phyloP scores from a whole-genome alignment of 2,797 vertebrate species.

The Cryptoblepharus egeriae region DNA sequence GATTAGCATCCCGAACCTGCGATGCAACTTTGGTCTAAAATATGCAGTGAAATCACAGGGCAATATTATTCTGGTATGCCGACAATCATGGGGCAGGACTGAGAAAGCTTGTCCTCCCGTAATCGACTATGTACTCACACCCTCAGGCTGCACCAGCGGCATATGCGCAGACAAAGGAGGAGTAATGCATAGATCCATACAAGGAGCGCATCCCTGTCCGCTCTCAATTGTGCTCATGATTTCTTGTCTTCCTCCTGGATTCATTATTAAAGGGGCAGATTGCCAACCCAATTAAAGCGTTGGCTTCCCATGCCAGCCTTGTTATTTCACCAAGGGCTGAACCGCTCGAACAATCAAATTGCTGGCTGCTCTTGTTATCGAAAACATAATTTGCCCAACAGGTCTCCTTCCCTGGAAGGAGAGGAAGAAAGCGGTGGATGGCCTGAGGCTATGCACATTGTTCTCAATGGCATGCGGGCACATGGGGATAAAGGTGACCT shows the following conservation, averaged over 20 bases:
- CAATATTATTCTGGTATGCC: neutral
- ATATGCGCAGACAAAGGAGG: neutral
- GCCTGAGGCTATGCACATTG: slow-evolving; percentile 45
- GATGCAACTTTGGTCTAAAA: neutral
- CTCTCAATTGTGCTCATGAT: neutral
- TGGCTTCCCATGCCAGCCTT: slow-evolving; percentile 41
- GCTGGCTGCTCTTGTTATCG: slow-evolving; percentile 37
- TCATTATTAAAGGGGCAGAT: slow-evolving; percentile 44
- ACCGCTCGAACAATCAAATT: slow-evolving; percentile 36
- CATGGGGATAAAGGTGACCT: slow-evolving; percentile 23
- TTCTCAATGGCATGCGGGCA: slow-evolving; percentile 47
- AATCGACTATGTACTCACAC: neutral
- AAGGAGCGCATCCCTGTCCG: neutral
- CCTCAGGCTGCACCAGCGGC: neutral
- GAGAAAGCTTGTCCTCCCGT: neutral
- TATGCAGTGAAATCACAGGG: neutral
- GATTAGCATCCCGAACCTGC: neutral
- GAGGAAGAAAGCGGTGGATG: slow-evolving; percentile 53
- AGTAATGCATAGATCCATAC: neutral
- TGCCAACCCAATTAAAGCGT: slow-evolving; percentile 65
- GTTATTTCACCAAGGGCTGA: slow-evolving; percentile 48
- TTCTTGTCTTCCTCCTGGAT: slow-evolving; percentile 29
- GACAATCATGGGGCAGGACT: neutral
- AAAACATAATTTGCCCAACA: slow-evolving; percentile 61
- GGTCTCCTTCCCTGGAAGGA: slow-evolving; percentile 51